A percentile compares a stretch with the other conserved stretches of the same genome.
Conservation (phyloP, 2,888 invertebrate species). For the Thera obeliscata region DNA sequence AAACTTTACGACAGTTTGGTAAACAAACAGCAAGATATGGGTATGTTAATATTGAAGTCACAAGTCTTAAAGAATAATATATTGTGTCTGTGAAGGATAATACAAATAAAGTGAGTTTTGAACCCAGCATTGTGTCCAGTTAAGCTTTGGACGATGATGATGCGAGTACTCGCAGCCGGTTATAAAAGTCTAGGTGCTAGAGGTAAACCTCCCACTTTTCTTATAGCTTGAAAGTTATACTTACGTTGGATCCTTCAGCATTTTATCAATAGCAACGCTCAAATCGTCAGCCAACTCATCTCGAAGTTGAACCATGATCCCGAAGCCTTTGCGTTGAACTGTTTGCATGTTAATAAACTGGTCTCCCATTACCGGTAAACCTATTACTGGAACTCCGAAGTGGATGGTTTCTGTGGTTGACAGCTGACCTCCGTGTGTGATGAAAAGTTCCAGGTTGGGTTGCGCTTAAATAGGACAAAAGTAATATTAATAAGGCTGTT, state of each 20-base stretch:
- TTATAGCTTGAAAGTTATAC: constrained; percentile 19
- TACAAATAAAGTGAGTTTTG: no score
- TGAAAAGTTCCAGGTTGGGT: constrained; percentile 63
- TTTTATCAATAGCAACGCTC: constrained; percentile 54
- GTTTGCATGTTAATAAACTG: constrained; percentile 64
- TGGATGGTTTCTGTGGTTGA: constrained; percentile 69
- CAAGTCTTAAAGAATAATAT: neutral
- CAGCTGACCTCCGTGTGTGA: constrained; percentile 71
- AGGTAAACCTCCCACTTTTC: no score
- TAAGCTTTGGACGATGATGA: no score
- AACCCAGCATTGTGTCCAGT: no score
- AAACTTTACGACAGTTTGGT: no score
- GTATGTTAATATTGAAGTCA: no score
- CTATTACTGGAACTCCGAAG: constrained; percentile 69
- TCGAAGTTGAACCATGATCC: constrained; percentile 51
- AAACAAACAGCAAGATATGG: no score
- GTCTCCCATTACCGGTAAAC: constrained; percentile 65
- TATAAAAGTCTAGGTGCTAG: no score
- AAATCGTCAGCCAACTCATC: constrained; percentile 55
- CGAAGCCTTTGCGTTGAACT: constrained; percentile 60
- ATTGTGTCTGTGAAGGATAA: neutral
- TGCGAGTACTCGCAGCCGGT: no score
- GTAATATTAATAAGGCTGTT: neutral
- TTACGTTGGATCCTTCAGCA: constrained; percentile 50
- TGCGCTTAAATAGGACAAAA: constrained; percentile 53